Conservation (phyloP, 2,888 invertebrate genomes). For the Cephus sareptanus region DNA sequence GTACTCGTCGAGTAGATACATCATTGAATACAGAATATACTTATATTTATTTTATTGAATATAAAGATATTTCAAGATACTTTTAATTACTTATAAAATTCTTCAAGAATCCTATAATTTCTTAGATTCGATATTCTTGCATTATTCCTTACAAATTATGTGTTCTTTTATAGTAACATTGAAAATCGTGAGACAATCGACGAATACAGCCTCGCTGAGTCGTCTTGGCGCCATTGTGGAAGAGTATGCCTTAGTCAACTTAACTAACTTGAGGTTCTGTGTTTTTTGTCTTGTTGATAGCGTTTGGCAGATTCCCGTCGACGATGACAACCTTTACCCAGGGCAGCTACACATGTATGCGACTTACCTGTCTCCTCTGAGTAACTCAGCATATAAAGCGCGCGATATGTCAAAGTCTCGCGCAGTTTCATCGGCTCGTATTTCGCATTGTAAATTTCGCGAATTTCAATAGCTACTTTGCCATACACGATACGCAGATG, state of each 20-base stretch:
- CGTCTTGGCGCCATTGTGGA: slow-evolving; percentile 2
- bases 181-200: not conserved
- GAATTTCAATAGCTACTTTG: not conserved
- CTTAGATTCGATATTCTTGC: not conserved
- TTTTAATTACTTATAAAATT: not conserved
- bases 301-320: slow-evolving; percentile 84
- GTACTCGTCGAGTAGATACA: not conserved
- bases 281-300: slow-evolving; percentile 70
- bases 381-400: slow-evolving; percentile 53
- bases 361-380: slow-evolving; percentile 56
- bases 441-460: not conserved
- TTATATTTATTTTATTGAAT: not conserved
- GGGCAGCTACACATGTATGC: slow-evolving; percentile 91
- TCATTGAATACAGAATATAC: not conserved
- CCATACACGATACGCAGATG: not conserved
- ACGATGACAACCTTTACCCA: slow-evolving; percentile 85
- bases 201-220: not conserved
- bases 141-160: not conserved
- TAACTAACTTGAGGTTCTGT: slow-evolving; percentile 41
- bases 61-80: not conserved
- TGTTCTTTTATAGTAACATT: not conserved
- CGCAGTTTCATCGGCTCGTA: not conserved
- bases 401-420: slow-evolving; percentile 49
- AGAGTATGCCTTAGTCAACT: slow-evolving; percentile 6
- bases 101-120: not conserved